These are phyloP conservation scores for Nematolebias whitei DNA, from an alignment of 2,113 vertebrate species.

Conservation along the genomic window DNA sequence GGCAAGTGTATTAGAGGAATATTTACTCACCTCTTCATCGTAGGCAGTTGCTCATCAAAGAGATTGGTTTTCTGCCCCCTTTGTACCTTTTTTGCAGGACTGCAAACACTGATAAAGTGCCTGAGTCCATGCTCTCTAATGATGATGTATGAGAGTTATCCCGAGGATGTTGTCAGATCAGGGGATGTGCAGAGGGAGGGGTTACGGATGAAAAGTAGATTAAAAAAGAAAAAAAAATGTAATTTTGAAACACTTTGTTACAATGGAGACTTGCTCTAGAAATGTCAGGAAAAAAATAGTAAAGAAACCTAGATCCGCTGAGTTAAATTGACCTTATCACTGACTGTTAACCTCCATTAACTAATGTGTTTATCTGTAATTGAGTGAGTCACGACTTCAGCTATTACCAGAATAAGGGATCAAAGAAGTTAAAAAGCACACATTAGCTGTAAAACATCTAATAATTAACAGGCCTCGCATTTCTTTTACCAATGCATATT, in stretches of 20 bases:
- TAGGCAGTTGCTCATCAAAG: conserved; percentile 62
- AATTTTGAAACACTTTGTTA: conserved; percentile 30
- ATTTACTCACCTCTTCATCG: conserved; percentile 62
- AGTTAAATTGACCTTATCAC: conserved; percentile 29
- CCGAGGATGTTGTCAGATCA: conserved; percentile 55
- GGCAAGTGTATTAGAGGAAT: conserved; percentile 32
- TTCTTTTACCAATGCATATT: no score
- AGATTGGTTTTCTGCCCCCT: conserved; percentile 53
- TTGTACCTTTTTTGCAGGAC: conserved; percentile 51
- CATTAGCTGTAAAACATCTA: not conserved
- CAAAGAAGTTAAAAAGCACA: conserved; percentile 15
- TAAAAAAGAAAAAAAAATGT: conserved; percentile 15
- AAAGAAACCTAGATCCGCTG: conserved; percentile 12
- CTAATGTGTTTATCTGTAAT: conserved; percentile 40
- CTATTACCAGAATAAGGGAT: conserved; percentile 7
- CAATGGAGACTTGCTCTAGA: conserved; percentile 37
- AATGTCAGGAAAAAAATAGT: conserved; percentile 4
- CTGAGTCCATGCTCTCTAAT: conserved; percentile 49
- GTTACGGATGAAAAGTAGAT: conserved; percentile 39
- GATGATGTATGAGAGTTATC: conserved; percentile 61
- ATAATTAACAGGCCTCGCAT: not conserved
- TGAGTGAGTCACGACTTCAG: conserved; percentile 21
- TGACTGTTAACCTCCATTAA: conserved; percentile 40
- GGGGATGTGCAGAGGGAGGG: conserved; percentile 18
- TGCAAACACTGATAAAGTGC: conserved; percentile 57